Evolutionary conservation across 1,140 invertebrate genomes (phyloP), one percentile per base, ranked within the genome.

Genomic region (Drosophila saltans): DNA sequence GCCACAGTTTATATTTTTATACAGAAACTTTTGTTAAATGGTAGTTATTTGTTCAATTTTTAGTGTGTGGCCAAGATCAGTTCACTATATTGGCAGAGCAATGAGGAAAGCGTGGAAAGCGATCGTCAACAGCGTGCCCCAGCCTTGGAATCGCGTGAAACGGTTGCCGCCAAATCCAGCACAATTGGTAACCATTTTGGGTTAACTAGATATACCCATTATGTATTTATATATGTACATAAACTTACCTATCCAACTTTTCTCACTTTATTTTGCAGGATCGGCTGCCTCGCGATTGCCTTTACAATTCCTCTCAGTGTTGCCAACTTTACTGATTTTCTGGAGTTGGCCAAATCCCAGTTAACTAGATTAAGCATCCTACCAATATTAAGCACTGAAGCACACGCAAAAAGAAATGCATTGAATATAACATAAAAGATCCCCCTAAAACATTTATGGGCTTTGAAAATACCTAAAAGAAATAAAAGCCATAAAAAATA

Each of bases 41-140:
- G 30, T 30, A 5, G 10, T n/a, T 30, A 1, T 5, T 16, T 3
- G 0, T 58, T 40, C 57, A 1, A 3, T 6, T 60, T 69, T 1
- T n/a, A 94, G 94, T 98, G 97, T 93, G 94, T 97, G 81, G 97
- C 97, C 5, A 97, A 96, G 36, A 97, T 97, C 89, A 96, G 96
- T 2, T 96, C 96, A 1, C 94, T 97, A 1, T 97, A 97, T 92
- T 96, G 95, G 94, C 94, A 95, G 69, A 97, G 95, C 85, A 97
- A 97, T 79, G 97, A 97, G 90, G 96, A 97, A 82, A 97, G 96
- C 82, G 95, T 97, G 4, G 95, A 96, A 75, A 96, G 96, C 11
- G 94, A 94, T 76, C 93, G 94, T 58, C 94, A 95, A 33, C 93
- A 94, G 56, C 94, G 94, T 64, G 94, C 94, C 0, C 94, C 95